Evolutionary conservation across 2,113 vertebrate species (phyloP).

Genomic region (Recurvirostra avosetta): DNA sequence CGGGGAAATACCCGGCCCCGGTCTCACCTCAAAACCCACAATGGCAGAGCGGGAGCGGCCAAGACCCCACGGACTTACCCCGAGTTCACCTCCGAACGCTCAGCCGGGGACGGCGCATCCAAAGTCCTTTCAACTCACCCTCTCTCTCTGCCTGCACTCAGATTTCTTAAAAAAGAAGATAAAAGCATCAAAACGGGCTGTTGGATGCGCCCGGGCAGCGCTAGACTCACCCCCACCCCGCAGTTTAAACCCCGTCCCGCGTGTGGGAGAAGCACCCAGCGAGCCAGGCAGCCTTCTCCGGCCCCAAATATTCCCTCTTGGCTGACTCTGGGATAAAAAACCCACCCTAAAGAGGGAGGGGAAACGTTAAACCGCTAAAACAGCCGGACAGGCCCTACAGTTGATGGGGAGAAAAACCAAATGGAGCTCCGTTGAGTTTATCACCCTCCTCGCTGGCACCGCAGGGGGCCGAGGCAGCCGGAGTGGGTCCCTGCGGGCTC

Average conservation of each 20-base stretch:
- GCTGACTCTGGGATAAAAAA: too few relatives aligned
- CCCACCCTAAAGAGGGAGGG: not conserved
- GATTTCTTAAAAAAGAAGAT: not conserved
- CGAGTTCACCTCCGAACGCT: not conserved
- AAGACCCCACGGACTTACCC: not conserved
- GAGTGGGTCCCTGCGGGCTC: not conserved
- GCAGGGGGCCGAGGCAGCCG: not conserved
- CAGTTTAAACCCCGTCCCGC: rapidly evolving
- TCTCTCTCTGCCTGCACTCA: not conserved
- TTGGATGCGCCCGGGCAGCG: rapidly evolving
- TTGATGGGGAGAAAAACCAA: not conserved
- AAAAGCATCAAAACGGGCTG: not conserved
- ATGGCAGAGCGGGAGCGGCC: not conserved
- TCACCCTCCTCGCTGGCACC: rapidly evolving
- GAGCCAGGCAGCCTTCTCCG: not conserved
- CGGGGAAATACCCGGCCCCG: not conserved
- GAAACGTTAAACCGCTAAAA: not conserved
- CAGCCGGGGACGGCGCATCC: not conserved
- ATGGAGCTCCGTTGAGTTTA: rapidly evolving
- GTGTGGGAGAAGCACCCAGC: rapidly evolving
- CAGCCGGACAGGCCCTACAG: rapidly evolving
- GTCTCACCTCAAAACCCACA: not conserved
- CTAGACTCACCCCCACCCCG: not conserved
- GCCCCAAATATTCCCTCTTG: not conserved
- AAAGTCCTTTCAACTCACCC: not conserved